phyloP scores from a whole-genome alignment of 2,797 vertebrate genomes.

The Tiaroga cobitis region DNA sequence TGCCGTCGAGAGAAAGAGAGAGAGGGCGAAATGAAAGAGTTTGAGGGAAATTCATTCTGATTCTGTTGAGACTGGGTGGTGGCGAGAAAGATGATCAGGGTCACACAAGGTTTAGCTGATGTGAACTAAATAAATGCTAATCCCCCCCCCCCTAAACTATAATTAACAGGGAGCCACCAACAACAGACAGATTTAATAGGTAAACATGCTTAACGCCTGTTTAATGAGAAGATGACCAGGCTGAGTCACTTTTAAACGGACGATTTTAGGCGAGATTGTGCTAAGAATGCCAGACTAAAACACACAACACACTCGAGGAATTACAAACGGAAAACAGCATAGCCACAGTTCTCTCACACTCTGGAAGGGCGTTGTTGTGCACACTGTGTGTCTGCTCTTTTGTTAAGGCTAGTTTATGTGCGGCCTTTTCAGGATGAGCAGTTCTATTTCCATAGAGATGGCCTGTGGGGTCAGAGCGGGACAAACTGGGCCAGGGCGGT shows the following conservation, averaged over 20 bases:
- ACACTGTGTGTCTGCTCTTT: constrained; percentile 47
- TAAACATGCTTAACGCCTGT: neutral
- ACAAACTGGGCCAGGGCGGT: constrained; percentile 53
- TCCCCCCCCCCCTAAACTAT: constrained; percentile 12
- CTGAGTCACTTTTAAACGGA: constrained; percentile 2
- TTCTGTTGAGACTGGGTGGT: constrained; percentile 42
- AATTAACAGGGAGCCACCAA: constrained; percentile 27
- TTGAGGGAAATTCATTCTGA: constrained; percentile 31
- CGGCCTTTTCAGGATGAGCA: constrained; percentile 58
- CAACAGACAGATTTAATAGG: neutral
- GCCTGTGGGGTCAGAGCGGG: constrained; percentile 58
- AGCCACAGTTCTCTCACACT: constrained; percentile 9
- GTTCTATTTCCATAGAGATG: constrained; percentile 63
- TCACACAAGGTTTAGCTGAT: constrained; percentile 53
- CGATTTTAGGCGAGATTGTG: neutral
- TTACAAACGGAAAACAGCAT: neutral
- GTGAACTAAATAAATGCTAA: constrained; percentile 30
- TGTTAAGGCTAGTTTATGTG: constrained; percentile 60
- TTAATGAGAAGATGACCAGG: neutral
- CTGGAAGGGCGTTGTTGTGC: constrained; percentile 17
- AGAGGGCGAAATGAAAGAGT: neutral
- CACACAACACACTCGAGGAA: neutral
- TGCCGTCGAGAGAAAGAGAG: constrained; percentile 8
- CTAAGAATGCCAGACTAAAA: neutral
- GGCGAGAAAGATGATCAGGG: constrained; percentile 44